Conservation (phyloP, 2,888 invertebrate genomes). For the Dryadula phaetusa region DNA sequence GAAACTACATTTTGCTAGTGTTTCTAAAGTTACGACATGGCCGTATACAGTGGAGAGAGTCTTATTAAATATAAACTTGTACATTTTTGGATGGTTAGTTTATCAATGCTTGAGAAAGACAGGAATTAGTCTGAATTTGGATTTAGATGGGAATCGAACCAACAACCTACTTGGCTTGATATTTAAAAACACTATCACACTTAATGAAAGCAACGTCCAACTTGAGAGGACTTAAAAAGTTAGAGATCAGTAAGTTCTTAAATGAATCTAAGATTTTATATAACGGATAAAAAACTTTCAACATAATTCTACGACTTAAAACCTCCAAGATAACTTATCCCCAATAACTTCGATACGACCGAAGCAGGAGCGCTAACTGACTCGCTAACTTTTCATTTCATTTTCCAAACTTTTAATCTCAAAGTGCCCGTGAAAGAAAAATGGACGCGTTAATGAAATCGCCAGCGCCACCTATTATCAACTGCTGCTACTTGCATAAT, state of each 20-base stretch:
- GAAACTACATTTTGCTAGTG: constrained; percentile 12
- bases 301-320: constrained; percentile 23
- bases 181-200: neutral
- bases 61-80: neutral
- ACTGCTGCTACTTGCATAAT: constrained; percentile 67
- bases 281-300: constrained; percentile 20
- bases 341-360: constrained; percentile 62
- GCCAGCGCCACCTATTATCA: constrained; percentile 82
- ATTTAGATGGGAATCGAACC: neutral
- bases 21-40: neutral
- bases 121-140: no score
- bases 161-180: no score
- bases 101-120: neutral
- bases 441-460: constrained; percentile 80
- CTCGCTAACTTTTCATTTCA: constrained; percentile 74
- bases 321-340: constrained; percentile 39
- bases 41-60: neutral
- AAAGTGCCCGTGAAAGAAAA: constrained; percentile 84
- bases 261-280: constrained; percentile 23
- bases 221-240: constrained; percentile 6
- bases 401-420: constrained; percentile 84
- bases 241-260: constrained; percentile 5
- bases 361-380: constrained; percentile 53
- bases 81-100: neutral
- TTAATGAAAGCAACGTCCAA: constrained; percentile 1